phyloP scores from a whole-genome alignment of 2,113 vertebrate genomes.

The Callochromis pleurospilus region DNA sequence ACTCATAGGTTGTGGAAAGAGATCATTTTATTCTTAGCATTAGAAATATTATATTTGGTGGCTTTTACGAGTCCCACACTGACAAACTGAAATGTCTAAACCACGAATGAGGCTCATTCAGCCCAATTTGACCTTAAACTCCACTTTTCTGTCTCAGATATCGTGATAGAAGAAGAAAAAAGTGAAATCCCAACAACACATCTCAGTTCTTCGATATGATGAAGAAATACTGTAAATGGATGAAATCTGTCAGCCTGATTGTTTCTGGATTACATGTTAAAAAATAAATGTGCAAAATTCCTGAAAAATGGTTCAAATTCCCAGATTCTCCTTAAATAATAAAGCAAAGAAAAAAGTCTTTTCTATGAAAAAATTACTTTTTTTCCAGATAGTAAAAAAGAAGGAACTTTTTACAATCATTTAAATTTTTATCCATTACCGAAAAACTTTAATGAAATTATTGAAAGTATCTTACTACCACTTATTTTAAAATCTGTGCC shows the following conservation, averaged over 20 bases:
- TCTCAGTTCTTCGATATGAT: fast-evolving
- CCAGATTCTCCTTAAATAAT: neutral
- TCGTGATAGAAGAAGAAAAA: neutral
- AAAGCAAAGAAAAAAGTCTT: neutral
- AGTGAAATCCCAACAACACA: neutral
- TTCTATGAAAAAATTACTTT: neutral
- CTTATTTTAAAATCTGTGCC: neutral
- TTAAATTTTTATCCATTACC: neutral
- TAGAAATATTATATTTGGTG: neutral
- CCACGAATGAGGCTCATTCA: neutral
- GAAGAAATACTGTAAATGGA: neutral
- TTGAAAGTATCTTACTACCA: neutral
- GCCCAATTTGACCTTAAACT: neutral
- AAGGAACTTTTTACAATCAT: neutral
- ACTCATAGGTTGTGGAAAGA: neutral
- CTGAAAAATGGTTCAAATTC: fast-evolving
- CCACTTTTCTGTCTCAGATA: neutral
- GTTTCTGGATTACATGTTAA: neutral
- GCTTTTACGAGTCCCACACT: neutral
- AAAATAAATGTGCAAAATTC: neutral
- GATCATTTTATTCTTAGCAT: neutral
- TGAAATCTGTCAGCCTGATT: neutral
- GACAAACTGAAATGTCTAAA: neutral
- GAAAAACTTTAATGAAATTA: neutral
- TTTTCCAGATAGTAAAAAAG: neutral